Evolutionary conservation across 2,797 vertebrate genomes (phyloP).

Genomic region (Geotrypetes seraphini): DNA sequence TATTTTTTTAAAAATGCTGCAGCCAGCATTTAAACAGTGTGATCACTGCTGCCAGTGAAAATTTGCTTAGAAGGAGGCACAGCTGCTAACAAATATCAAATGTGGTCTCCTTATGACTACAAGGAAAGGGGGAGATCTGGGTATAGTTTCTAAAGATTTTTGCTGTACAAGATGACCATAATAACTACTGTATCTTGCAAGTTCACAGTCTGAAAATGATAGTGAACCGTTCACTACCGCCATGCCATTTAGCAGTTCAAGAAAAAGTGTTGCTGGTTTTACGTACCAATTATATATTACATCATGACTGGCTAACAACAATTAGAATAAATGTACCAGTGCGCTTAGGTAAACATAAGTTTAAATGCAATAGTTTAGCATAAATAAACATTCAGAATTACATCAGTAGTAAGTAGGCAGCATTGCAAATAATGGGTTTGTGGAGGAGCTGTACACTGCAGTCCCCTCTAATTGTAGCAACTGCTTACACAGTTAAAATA

Average conservation of each 20-base stretch:
- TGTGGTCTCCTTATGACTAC: not conserved
- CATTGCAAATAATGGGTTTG: not conserved
- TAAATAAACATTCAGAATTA: not conserved
- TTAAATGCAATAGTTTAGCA: not conserved
- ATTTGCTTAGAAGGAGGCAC: no score
- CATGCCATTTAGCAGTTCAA: conserved; percentile 2
- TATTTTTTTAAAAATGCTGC: no score
- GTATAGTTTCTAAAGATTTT: no score
- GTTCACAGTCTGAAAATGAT: conserved; percentile 4
- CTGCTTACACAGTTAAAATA: not conserved
- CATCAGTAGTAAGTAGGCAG: conserved; percentile 1
- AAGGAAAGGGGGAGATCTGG: not conserved
- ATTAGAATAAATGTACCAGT: conserved; percentile 7
- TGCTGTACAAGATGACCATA: no score
- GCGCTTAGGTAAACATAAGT: not conserved
- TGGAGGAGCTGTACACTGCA: not conserved
- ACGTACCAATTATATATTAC: conserved; percentile 7
- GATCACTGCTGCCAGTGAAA: no score
- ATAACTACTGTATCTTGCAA: no score
- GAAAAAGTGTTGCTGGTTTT: not conserved
- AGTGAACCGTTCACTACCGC: conserved; percentile 1
- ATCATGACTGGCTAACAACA: conserved; percentile 2
- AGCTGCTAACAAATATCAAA: conserved; percentile 5
- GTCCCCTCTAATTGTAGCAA: not conserved
- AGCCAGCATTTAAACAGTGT: no score